Base-by-base conservation (phyloP, 1,140 invertebrate genomes). In the Hermetia illucens region DNA sequence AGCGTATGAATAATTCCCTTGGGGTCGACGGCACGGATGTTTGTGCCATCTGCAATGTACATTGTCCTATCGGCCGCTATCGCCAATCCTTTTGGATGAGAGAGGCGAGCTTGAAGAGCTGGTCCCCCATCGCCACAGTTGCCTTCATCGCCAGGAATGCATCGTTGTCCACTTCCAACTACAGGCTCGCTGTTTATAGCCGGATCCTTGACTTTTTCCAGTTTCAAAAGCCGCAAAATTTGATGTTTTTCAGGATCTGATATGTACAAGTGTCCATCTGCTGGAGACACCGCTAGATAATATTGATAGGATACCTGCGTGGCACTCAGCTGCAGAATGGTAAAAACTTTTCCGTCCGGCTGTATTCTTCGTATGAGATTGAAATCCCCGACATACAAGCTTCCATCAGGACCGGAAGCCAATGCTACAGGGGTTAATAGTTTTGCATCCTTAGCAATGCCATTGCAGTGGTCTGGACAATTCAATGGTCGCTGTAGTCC, bases 371-470 rank as follows among this genome's bases (percentile, higher is more conserved):
- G 71, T 19, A 98, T 84, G 24, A 94, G 72, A 69, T 98, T 96
- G 55, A 93, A 95, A 62, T 98, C 94, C 1, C 91, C 94, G 6
- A 98, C 86, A 59, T 94, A 98, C 16, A 98, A 71, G 44, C 85
- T 91, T 10, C 94, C 95, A 68, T 98, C 94, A 5, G 90, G 83
- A 15, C 90, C 92, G 18, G 85, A 86, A 3, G 93, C 83, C 21
- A 98, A 62, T 8, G 92, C 87, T 4, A 94, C 86, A 1, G 92
- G 94, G 0, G 89, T 89, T 27, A 96, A 65, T 0, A 98, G 69
- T 39, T 78, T 72, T 4, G 85, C 84, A 52, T 90, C 84, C 47
- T 82, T 83, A 3, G 90, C 87, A 17, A 77, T 71, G 1, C 86
- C 85, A 50, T 90, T 81, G 58, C 90, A 95, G 45, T 85, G 68